A percentile compares a stretch with the other conserved stretches of the same genome.
Conservation (phyloP, 64 coral and sea anemone genomes). For the Trachythela sp. region DNA sequence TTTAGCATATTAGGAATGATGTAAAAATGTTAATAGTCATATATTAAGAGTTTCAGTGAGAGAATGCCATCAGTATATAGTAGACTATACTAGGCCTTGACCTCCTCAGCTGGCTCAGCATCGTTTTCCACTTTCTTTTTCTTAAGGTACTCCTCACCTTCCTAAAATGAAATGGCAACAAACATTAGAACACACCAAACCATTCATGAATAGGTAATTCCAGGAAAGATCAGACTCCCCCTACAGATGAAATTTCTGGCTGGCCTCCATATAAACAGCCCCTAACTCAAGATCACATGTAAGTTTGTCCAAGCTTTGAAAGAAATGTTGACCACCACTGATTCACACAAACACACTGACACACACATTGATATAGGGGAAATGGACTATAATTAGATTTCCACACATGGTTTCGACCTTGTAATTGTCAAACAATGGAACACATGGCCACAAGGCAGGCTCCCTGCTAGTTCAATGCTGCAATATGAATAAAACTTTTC, state of each 20-base stretch:
- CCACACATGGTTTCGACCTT: neutral
- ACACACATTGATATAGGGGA: neutral
- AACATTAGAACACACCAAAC: neutral
- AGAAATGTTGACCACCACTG: neutral
- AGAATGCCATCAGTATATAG: too few relatives aligned
- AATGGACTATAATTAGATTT: neutral
- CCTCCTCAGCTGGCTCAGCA: neutral
- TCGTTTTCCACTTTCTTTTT: neutral
- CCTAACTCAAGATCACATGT: neutral
- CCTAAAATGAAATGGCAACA: neutral
- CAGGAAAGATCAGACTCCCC: neutral
- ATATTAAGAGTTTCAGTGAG: too few relatives aligned
- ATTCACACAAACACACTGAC: neutral
- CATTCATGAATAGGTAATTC: neutral
- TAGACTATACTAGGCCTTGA: neutral
- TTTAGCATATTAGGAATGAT: too few relatives aligned
- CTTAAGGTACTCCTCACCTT: conserved; percentile 14
- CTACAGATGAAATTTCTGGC: neutral
- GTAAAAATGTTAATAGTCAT: too few relatives aligned
- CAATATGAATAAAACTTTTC: neutral
- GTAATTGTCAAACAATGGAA: neutral
- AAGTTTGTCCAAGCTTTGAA: neutral
- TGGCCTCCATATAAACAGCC: too few relatives aligned
- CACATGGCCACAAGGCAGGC: neutral
- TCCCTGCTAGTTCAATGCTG: neutral